Evolutionary conservation across 1,140 invertebrate genomes (phyloP).

Genomic region (Drosophila prosaltans): DNA sequence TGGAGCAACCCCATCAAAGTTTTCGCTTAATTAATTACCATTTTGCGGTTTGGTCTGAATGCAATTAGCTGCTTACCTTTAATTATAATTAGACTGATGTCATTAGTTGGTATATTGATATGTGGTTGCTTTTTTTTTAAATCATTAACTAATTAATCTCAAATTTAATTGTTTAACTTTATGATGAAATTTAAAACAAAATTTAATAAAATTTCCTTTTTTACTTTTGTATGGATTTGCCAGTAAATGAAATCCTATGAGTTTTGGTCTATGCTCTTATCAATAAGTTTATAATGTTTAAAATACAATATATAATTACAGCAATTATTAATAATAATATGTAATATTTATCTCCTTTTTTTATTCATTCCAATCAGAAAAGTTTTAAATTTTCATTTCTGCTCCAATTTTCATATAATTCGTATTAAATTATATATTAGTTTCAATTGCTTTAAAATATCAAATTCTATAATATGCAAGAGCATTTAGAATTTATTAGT

Average conservation of each 20-base stretch:
- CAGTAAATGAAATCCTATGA: background rate
- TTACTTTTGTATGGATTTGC: background rate
- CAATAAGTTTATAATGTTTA: background rate
- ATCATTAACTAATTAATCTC: conserved; percentile 59
- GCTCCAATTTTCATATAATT: no score
- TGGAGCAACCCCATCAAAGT: conserved; percentile 40
- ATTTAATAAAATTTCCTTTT: background rate
- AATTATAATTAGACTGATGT: conserved; percentile 73
- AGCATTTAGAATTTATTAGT: background rate
- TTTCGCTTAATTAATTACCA: conserved; percentile 67
- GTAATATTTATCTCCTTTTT: no score
- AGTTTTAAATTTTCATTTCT: no score
- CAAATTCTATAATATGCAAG: background rate
- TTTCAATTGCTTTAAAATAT: no score
- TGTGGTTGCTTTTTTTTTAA: conserved; percentile 31
- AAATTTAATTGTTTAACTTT: conserved; percentile 19
- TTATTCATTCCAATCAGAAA: no score
- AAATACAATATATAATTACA: no score
- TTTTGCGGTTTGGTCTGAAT: conserved; percentile 60
- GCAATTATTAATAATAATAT: no score
- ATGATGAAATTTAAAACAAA: background rate
- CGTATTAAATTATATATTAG: no score
- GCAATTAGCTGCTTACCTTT: conserved; percentile 65
- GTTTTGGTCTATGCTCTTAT: background rate
- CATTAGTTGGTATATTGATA: conserved; percentile 50